Conservation (phyloP, 2,113 vertebrate genomes). For the Corythoichthys haematopterus region DNA sequence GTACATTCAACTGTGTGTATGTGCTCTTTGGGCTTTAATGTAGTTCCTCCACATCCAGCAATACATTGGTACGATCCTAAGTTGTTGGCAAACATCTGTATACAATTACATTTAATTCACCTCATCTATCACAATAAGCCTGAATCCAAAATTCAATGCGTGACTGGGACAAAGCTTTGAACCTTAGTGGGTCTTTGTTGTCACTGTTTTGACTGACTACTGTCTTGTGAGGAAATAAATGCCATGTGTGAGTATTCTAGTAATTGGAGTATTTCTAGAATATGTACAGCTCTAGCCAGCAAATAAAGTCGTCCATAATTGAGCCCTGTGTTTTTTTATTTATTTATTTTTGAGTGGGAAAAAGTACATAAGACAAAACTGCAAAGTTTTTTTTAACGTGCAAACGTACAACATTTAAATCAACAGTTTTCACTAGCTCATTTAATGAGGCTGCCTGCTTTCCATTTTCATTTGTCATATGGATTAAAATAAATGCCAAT, state of each 20-base stretch:
- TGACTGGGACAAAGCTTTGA: constrained; percentile 4
- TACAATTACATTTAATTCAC: constrained; percentile 4
- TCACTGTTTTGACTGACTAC: constrained; percentile 40
- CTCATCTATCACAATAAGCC: constrained; percentile 1
- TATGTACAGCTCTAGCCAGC: constrained; percentile 75
- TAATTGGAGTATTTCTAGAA: constrained; percentile 69
- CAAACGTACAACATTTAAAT: no score
- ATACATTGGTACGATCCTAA: constrained; percentile 52
- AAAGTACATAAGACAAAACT: neutral
- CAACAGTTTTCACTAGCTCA: no score
- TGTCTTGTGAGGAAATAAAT: constrained; percentile 42
- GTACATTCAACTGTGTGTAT: neutral
- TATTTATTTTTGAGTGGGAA: neutral
- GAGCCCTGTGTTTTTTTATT: constrained; percentile 8
- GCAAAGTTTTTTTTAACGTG: neutral
- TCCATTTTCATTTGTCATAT: no score
- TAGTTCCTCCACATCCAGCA: constrained; percentile 36
- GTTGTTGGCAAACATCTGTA: constrained; percentile 44
- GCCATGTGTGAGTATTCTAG: constrained; percentile 62
- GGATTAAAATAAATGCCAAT: no score
- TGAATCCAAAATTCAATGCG: constrained; percentile 10
- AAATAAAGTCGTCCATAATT: constrained; percentile 72
- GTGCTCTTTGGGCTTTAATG: neutral
- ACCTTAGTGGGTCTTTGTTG: constrained; percentile 35
- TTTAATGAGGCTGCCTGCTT: no score